Base-by-base conservation (phyloP, 1,140 invertebrate genomes). In the Lordiphosa collinella region DNA sequence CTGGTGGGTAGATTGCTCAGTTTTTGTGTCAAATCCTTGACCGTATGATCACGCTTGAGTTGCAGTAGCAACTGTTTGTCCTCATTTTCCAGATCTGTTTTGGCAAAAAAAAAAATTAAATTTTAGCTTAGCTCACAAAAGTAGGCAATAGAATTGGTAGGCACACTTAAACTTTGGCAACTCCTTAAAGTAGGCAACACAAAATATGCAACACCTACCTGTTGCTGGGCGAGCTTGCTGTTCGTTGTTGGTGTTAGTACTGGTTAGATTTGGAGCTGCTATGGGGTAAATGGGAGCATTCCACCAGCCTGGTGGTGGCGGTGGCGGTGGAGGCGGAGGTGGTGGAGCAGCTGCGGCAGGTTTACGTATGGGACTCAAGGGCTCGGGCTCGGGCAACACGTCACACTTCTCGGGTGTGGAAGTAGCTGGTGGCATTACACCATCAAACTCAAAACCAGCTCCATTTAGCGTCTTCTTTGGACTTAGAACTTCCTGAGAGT, bases 21-120 rank as follows among this genome's bases (percentile, higher is more conserved):
- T 89, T 95, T 95, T 86, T 96, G 95, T 25, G 95, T 96, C 51
- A 97, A 90, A 90, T 96, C 95, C 90, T 95, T 95, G 16, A 96
- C 95, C 22, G 94, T 95, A 68, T 94, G 93, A 89, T 96, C 94
- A 47, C 93, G 90, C 86, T 93, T 93, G 49, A 94, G 78, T 60
- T 89, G 88, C 12, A 70, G 54, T 44, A 88, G 51, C 48, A 87
- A 34, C 35, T 76, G 80, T 57, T 86, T 87, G n/a, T 87, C 74
- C 51, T 89, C 88, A 38, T 67, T 74, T 11, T 89, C 88, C 32
- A 87, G 49, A 54, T 89, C 88, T 89, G 40, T 14, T 14, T 36
- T 36, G 25, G 6, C 18, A 22, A 1, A 22, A 2, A 50, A 11
- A 7, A 22, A 1, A 22, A 2, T 46, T 7, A 7, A 3, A 9